These are phyloP conservation scores for Melikaiella ostensackeni DNA, from an alignment of 2,888 invertebrate species.

Conservation along the genomic window DNA sequence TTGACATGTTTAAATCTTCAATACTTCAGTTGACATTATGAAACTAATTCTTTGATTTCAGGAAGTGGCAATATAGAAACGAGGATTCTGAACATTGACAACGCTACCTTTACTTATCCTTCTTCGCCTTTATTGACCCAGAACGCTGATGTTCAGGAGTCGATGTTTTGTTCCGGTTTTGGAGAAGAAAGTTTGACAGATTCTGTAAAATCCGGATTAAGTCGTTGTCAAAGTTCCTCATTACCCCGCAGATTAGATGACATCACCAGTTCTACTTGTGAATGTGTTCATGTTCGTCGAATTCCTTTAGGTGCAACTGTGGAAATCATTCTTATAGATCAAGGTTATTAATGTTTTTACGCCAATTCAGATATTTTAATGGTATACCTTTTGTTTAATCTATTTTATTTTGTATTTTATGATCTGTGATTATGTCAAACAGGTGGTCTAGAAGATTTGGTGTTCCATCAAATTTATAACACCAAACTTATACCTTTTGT, in stretches of 20 bases:
- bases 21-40: fast-evolving
- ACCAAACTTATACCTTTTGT: too few species aligned
- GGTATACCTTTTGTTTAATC: too few species aligned
- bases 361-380: not conserved
- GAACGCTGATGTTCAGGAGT: conserved; percentile 80
- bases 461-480: too few species aligned
- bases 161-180: conserved; percentile 78
- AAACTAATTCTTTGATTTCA: conserved; percentile 62
- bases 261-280: conserved; percentile 77
- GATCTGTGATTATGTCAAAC: conserved; percentile 50
- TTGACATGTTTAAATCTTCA: too few species aligned
- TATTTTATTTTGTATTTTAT: not conserved
- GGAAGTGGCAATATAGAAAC: conserved; percentile 79
- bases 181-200: conserved; percentile 54
- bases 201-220: conserved; percentile 56
- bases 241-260: conserved; percentile 13
- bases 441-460: conserved; percentile 83
- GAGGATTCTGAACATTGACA: conserved; percentile 80
- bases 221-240: conserved; percentile 34
- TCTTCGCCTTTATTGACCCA: conserved; percentile 89
- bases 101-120: conserved; percentile 87
- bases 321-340: conserved; percentile 86
- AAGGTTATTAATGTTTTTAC: conserved; percentile 78
- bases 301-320: conserved; percentile 84
- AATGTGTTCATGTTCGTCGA: conserved; percentile 86